A percentile compares a stretch with the other conserved stretches of the same genome.
phyloP scores from a whole-genome alignment of 2,797 vertebrate species.

The Sebastiscus albofasciatus region DNA sequence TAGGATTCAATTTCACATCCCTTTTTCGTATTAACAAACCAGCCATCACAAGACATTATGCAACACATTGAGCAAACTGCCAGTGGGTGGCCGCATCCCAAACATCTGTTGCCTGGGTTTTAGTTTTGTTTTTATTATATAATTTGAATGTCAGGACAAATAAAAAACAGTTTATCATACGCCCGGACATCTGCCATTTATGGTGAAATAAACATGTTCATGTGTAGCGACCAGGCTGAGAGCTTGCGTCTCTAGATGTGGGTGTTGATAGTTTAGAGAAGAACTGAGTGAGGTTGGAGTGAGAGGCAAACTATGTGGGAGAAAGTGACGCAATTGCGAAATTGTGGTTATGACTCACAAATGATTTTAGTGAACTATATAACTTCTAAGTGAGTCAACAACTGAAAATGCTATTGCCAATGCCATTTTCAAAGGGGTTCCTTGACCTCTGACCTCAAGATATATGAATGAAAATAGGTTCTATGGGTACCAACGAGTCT shows the following conservation, averaged over 20 bases:
- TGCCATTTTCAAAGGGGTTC: too few relatives aligned
- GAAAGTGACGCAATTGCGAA: background rate
- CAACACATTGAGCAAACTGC: constrained; percentile 25
- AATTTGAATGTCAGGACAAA: background rate
- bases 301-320: constrained; percentile 37
- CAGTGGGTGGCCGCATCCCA: background rate
- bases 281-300: background rate
- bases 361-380: background rate
- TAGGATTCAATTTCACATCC: background rate
- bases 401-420: background rate
- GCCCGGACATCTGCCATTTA: constrained; percentile 16
- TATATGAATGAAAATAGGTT: too few relatives aligned
- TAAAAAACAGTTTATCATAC: background rate
- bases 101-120: background rate
- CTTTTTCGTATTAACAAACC: constrained; percentile 4
- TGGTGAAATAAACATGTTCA: constrained; percentile 32
- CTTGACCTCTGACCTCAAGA: too few relatives aligned
- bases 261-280: constrained; percentile 40
- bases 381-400: background rate
- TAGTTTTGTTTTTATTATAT: background rate
- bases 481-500: too few relatives aligned
- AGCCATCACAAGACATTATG: constrained; percentile 1
- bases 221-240: background rate
- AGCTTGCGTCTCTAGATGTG: background rate
- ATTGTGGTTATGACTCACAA: background rate